Base-by-base conservation (phyloP, 2,888 invertebrate species). In the Stegophylla sp. region DNA sequence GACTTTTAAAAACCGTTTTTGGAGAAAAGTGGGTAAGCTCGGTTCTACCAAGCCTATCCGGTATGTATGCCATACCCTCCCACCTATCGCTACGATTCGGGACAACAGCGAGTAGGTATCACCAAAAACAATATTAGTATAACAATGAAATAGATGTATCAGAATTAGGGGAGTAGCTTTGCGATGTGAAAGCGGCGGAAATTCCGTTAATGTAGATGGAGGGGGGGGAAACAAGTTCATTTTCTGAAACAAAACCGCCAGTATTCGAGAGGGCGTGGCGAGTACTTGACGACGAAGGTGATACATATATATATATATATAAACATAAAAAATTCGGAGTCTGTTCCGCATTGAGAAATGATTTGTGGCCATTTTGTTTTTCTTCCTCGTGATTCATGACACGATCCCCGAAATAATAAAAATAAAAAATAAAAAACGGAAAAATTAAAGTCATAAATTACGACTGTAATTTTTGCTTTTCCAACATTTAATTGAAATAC, bases 401-500 rank as follows among this genome's bases (percentile, higher is more conserved):
- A 51, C 48, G 48, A 63, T 63, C 63, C 48, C 1, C 1, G 5
- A 15, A 69, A 71, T 20, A 69, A 69, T 34, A 41, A 72, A 72
- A 59, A 23, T 7, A 34, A 34, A 34, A 34, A 34, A 34, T 34
- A 34, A n/a, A n/a, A n/a, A n/a, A n/a, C n/a, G n/a, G n/a, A n/a
- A 73, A 45, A 67, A 13, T 69, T 45, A 26, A 66, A 73, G 73
- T 61, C 61, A 17, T 74, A 74, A 74, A 63, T 74, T 63, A 74
- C 17, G 4, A 51, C 48, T 34, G 48, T 74, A 63, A 51, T 74
- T 74, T 73, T 74, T 48, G 48, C 34, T 63, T 74, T 74, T 51
- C 63, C 20, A 74, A 74, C 74, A 74, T 74, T 74, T 74, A 74
- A 63, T 63, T 74, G 74, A 74, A 74, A 74, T 63, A 74, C 74